These are phyloP conservation scores for Agraylea sexmaculata DNA, from an alignment of 1,140 invertebrate species.

Conservation along the genomic window DNA sequence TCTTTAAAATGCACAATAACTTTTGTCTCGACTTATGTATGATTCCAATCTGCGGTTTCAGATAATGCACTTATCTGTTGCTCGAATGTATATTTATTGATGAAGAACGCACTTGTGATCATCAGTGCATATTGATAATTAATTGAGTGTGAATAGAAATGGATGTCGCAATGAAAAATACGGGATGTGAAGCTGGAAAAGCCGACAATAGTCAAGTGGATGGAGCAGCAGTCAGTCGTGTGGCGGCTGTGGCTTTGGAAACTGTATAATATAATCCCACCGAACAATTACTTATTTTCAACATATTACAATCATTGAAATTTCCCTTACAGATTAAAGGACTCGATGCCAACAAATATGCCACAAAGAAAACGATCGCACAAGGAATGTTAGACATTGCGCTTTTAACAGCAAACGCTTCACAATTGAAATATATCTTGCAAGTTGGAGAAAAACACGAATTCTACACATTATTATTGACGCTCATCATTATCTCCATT, in stretches of 20 bases:
- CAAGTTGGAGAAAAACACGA: conserved; percentile 71
- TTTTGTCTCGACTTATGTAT: not conserved
- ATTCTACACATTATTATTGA: conserved; percentile 70
- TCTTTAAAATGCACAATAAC: no score
- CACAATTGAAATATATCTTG: conserved; percentile 77
- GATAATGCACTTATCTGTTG: not conserved
- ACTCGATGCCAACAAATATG: conserved; percentile 70
- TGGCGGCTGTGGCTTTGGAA: not conserved
- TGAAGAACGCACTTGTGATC: not conserved
- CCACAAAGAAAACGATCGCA: conserved; percentile 78
- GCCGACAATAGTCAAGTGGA: not conserved
- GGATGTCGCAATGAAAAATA: not conserved
- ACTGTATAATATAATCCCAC: not conserved
- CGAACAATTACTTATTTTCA: not conserved
- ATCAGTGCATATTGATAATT: not conserved
- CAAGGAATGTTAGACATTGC: conserved; percentile 74
- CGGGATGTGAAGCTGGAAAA: not conserved
- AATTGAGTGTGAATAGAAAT: not conserved
- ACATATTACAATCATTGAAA: not conserved
- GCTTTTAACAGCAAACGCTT: conserved; percentile 71
- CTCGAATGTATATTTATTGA: not conserved
- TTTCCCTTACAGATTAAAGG: conserved; percentile 44
- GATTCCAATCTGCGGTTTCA: not conserved
- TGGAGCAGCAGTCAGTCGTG: not conserved
- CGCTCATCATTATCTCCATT: conserved; percentile 71